Evolutionary conservation across 2,797 vertebrate genomes (phyloP).

Genomic region (Parauchenoglanis punctatus): DNA sequence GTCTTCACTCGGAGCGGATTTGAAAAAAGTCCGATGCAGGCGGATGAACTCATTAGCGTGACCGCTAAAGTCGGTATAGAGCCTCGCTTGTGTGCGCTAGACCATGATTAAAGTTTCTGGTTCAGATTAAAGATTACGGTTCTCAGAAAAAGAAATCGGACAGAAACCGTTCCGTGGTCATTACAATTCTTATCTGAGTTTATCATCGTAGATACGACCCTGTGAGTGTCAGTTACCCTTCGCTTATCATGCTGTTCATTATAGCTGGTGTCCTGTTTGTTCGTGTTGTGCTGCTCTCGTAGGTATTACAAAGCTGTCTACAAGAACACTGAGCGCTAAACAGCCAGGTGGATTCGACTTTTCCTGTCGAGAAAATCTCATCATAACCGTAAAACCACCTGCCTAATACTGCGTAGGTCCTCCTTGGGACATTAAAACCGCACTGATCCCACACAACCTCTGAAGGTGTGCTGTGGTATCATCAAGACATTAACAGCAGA

Average conservation of each 20-base stretch:
- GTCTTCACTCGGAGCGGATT: no score
- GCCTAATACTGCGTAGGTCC: no score
- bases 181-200: neutral
- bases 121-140: neutral
- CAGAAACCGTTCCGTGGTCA: neutral
- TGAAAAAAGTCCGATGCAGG: no score
- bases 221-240: neutral
- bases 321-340: neutral
- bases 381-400: no score
- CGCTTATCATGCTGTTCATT: neutral
- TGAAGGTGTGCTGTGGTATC: no score
- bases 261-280: neutral
- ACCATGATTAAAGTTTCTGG: neutral
- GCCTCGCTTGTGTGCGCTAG: neutral
- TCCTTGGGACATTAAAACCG: no score
- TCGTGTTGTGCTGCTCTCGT: neutral
- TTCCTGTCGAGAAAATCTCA: no score
- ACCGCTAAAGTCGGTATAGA: no score
- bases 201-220: neutral
- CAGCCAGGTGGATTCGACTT: no score
- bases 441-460: no score
- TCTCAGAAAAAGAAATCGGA: neutral
- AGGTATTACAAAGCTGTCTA: neutral
- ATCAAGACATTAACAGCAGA: no score
- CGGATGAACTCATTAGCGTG: no score